Evolutionary conservation across 2,113 vertebrate genomes (phyloP), one percentile per base, ranked within the genome.

Genomic region (Rhabdomys dilectus): DNA sequence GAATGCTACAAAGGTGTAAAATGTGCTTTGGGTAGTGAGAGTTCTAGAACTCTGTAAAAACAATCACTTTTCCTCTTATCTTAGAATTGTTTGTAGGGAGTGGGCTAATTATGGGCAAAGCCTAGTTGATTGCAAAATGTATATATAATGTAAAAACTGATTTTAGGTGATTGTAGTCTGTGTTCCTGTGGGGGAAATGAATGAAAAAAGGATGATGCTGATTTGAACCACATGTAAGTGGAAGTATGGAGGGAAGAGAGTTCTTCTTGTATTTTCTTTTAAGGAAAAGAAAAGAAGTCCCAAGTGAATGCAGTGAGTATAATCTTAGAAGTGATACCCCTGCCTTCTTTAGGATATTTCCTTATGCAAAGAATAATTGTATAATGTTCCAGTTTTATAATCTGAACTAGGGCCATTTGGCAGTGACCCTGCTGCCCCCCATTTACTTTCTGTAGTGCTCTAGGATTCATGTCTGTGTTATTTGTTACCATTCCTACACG

Each of bases 161-260:
- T 72, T 88, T 92, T 81, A 88, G 51, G 48, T 45, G 24, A 22
- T 90, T 31, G 1, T 7, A 39, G 16, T 85, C 68, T 48, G 19
- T 66, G 24, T 9, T 60, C 15, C 66, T 85, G 13, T 60, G 42
- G 42, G 45, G 11, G 29, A 91, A 78, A 94, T 42, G 36, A 66
- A 89, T 62, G 77, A 91, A 96, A 96, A 96, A 91, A 89, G 77
- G 53, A n/a, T 73, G 22, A 36, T 31, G n/a, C 31, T 72, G 76
- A 13, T 88, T 75, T 95, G 60, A 86, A n/a, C 11, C 19, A 13
- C 56, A 31, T 29, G 86, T 51, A 75, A 36, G 21, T 42, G 21
- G 51, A 51, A 21, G 10, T 48, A 39, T 12, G 34, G 29, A 26
- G 80, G 36, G 56, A 60, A 75, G 21, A 75, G 21, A 42, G 1